These are phyloP conservation scores for Tachystola acroxantha DNA, from an alignment of 2,888 invertebrate species.

Conservation along the genomic window DNA sequence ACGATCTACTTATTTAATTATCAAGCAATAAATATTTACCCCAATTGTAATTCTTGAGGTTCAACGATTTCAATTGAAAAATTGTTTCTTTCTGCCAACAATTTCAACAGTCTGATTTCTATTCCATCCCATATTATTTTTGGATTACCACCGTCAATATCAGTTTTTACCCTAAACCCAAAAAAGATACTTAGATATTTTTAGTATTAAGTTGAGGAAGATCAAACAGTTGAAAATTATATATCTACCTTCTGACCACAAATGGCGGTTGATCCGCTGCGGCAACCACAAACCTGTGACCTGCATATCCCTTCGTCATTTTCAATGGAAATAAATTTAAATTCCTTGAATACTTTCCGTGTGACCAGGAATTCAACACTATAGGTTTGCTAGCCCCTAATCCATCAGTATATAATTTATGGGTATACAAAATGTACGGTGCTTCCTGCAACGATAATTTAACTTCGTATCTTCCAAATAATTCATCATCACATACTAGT, in stretches of 20 bases:
- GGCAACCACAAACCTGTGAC: conserved; percentile 84
- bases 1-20: background rate
- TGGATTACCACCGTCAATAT: conserved; percentile 64
- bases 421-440: conserved; percentile 86
- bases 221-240: background rate
- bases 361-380: conserved; percentile 85
- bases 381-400: conserved; percentile 83
- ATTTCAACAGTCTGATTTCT: conserved; percentile 82
- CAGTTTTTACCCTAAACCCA: conserved; percentile 49
- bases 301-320: conserved; percentile 82
- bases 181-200: conserved; percentile 3
- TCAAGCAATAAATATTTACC: conserved; percentile 50
- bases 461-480: no score
- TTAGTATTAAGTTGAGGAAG: background rate
- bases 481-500: no score
- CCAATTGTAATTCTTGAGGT: conserved; percentile 60
- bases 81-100: conserved; percentile 81
- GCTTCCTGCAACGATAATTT: conserved; percentile 70
- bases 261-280: conserved; percentile 86
- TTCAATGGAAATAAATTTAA: conserved; percentile 84
- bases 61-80: conserved; percentile 85
- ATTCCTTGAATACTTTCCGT: conserved; percentile 79
- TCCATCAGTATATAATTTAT: conserved; percentile 84
- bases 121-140: conserved; percentile 83
- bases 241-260: conserved; percentile 79